Percentiles rank a stretch among this genome's conserved stretches.
Conservation (phyloP, 2,888 invertebrate genomes). For the Pseudococcus viburni region DNA sequence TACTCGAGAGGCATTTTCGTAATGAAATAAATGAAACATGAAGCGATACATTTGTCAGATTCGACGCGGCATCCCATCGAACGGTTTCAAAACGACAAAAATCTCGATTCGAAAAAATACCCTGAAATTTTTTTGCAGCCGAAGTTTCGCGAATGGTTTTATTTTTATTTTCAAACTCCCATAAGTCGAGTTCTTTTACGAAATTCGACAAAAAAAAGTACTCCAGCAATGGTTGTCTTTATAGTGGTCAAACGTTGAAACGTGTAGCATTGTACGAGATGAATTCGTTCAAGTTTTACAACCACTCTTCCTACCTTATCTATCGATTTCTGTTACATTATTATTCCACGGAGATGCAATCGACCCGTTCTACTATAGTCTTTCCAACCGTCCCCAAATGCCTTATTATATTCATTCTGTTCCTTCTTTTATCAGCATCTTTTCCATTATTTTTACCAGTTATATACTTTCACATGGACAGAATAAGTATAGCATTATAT, state of each 20-base stretch:
- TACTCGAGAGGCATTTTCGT: not conserved
- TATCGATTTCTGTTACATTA: constrained; percentile 64
- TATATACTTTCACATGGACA: not conserved
- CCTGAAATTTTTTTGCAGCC: not conserved
- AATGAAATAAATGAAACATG: constrained; percentile 24
- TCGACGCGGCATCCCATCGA: not conserved
- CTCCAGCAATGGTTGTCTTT: constrained; percentile 18
- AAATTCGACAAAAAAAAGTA: constrained; percentile 32
- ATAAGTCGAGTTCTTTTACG: constrained; percentile 8
- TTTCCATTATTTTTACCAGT: constrained; percentile 24
- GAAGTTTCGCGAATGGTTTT: not conserved
- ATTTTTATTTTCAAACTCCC: constrained; percentile 3
- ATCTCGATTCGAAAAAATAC: not conserved
- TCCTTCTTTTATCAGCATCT: constrained; percentile 42
- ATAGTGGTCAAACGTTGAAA: constrained; percentile 42
- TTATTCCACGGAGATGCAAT: constrained; percentile 63
- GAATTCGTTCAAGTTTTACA: constrained; percentile 47
- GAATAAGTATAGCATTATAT: constrained; percentile 5
- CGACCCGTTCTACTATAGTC: constrained; percentile 58
- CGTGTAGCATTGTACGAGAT: constrained; percentile 48
- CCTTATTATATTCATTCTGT: constrained; percentile 59
- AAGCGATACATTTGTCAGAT: constrained; percentile 9
- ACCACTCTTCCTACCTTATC: constrained; percentile 37
- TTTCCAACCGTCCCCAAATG: constrained; percentile 53
- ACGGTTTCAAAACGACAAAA: not conserved